Conservation (phyloP, 2,888 invertebrate species). For the Microctonus aethiopoides region DNA sequence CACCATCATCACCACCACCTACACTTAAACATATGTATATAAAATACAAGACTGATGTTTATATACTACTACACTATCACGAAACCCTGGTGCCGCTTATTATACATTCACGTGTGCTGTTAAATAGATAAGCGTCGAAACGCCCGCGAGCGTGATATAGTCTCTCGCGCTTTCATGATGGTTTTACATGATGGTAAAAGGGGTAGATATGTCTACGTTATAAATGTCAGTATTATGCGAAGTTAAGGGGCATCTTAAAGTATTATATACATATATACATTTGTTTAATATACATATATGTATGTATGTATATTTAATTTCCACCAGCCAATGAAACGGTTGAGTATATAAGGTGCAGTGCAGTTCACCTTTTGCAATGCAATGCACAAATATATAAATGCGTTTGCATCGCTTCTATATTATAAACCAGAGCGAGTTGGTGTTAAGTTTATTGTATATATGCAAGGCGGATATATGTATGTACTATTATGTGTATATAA, state of each 20-base stretch:
- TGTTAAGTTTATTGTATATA: neutral
- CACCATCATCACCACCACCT: neutral
- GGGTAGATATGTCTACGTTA: constrained; percentile 66
- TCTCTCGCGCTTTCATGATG: constrained; percentile 53
- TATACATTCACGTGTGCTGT: constrained; percentile 61
- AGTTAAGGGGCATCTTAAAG: constrained; percentile 25
- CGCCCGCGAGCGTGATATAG: constrained; percentile 33
- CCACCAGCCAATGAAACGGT: neutral
- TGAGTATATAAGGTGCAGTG: constrained; percentile 15
- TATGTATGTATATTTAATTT: neutral
- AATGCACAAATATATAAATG: neutral
- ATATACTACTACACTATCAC: constrained; percentile 20
- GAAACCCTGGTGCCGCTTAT: constrained; percentile 56
- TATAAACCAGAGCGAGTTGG: neutral
- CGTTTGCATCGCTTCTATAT: neutral
- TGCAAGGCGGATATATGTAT: neutral
- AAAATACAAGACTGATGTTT: too few relatives aligned
- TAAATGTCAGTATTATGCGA: constrained; percentile 66
- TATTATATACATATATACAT: neutral
- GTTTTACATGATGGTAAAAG: constrained; percentile 56
- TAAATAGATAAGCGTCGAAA: constrained; percentile 40
- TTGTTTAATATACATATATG: neutral
- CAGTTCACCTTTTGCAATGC: constrained; percentile 53
- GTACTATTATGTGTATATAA: neutral
- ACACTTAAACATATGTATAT: constrained; percentile 14